phyloP scores from a whole-genome alignment of 2,888 invertebrate genomes.

The Neoaliturus tenellus region DNA sequence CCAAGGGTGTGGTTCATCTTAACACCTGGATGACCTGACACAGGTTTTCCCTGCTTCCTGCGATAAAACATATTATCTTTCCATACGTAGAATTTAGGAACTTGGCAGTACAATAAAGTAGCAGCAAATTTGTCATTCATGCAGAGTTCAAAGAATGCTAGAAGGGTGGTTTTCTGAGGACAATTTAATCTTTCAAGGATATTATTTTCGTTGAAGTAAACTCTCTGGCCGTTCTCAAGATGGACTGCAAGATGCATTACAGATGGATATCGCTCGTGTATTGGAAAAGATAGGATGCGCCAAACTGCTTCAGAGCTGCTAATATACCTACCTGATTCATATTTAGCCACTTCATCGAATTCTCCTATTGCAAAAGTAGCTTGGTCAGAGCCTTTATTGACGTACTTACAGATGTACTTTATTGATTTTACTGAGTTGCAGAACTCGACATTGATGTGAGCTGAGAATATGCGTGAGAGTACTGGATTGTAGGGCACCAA shows the following conservation, averaged over 20 bases:
- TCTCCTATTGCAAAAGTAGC: constrained; percentile 52
- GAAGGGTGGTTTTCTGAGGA: constrained; percentile 15
- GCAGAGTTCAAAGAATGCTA: constrained; percentile 21
- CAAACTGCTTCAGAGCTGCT: constrained; percentile 61
- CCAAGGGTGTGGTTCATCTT: constrained; percentile 64
- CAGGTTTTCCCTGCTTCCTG: constrained; percentile 11
- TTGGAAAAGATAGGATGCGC: constrained; percentile 59
- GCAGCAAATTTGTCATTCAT: constrained; percentile 51
- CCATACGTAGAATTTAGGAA: constrained; percentile 63
- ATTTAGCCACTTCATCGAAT: constrained; percentile 63
- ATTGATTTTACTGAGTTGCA: constrained; percentile 66
- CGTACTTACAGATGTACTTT: constrained; percentile 66
- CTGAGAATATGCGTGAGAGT: constrained; percentile 56
- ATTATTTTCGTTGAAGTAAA: constrained; percentile 15
- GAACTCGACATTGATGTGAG: constrained; percentile 65
- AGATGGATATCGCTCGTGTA: constrained; percentile 32
- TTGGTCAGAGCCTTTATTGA: constrained; percentile 64
- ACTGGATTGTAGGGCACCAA: constrained; percentile 61
- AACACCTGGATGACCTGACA: constrained; percentile 56
- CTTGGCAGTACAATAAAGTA: constrained; percentile 62
- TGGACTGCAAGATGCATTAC: constrained; percentile 24
- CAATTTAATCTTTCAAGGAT: neutral
- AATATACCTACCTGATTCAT: constrained; percentile 63
- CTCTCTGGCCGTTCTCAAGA: constrained; percentile 38
- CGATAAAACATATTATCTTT: constrained; percentile 17